phyloP scores from a whole-genome alignment of 2,888 invertebrate species.

The Lamellibrachia columna region DNA sequence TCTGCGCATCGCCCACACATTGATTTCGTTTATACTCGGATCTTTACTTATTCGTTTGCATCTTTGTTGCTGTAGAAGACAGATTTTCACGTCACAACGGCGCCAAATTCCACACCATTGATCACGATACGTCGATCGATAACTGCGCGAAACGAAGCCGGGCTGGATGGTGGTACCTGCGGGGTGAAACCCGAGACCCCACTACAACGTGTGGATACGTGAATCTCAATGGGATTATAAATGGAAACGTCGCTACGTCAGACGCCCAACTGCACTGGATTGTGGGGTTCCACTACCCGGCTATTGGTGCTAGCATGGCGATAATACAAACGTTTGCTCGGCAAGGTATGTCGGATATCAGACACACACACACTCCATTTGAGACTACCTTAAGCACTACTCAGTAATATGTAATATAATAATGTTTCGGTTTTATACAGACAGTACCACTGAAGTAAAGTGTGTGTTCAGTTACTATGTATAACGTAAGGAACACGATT shows the following conservation, averaged over 20 bases:
- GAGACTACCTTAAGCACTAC: too few species aligned
- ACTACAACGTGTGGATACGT: not conserved
- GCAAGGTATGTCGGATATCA: not conserved
- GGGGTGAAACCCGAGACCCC: not conserved
- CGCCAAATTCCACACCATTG: not conserved
- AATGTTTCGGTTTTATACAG: too few species aligned
- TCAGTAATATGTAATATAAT: too few species aligned
- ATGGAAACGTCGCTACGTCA: not conserved
- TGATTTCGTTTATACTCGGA: not conserved
- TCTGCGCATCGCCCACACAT: too few species aligned
- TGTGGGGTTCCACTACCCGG: not conserved
- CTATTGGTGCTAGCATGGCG: not conserved
- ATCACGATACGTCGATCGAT: not conserved
- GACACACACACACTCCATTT: too few species aligned
- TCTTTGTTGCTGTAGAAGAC: not conserved
- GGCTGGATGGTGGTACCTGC: not conserved
- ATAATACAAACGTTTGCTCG: not conserved
- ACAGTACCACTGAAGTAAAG: too few species aligned
- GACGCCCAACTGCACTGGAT: not conserved
- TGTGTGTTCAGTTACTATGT: too few species aligned
- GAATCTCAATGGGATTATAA: not conserved
- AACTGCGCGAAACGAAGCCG: not conserved
- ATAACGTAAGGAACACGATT: too few species aligned
- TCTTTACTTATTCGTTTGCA: not conserved
- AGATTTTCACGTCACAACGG: conserved; percentile 3